Percentiles rank a stretch among this genome's conserved stretches.
These are phyloP conservation scores for Schizopygopsis malacanthus DNA, from an alignment of 2,797 vertebrate species.

Conservation along the genomic window DNA sequence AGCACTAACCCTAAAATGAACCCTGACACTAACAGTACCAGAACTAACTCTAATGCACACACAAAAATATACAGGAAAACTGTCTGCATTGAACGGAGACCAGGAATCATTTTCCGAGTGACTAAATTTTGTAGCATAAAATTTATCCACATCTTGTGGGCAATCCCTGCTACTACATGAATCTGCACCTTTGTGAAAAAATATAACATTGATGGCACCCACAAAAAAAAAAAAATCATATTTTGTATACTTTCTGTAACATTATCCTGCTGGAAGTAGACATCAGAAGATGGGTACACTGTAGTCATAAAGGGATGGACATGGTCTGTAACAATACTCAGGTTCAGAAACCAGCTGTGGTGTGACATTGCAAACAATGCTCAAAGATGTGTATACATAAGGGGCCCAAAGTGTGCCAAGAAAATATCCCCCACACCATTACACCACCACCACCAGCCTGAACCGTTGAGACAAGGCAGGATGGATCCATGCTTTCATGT, in stretches of 20 bases:
- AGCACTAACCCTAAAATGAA: conserved; percentile 17
- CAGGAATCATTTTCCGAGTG: not conserved
- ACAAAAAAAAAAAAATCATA: not conserved
- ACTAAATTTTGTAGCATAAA: not conserved
- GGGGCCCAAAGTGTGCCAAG: too few species aligned
- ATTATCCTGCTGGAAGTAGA: too few species aligned
- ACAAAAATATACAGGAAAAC: not conserved
- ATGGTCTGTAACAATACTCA: too few species aligned
- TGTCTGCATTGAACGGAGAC: not conserved
- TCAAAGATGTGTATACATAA: too few species aligned
- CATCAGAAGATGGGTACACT: too few species aligned
- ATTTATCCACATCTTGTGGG: not conserved
- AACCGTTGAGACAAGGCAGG: too few species aligned
- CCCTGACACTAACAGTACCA: not conserved
- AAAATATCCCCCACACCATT: too few species aligned
- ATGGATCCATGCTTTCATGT: too few species aligned
- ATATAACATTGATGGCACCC: not conserved
- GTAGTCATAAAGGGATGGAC: too few species aligned
- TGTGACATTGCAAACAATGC: too few species aligned
- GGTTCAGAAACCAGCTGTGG: too few species aligned
- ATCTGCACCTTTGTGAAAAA: not conserved
- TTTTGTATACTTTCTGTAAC: not conserved
- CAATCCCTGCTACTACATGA: not conserved
- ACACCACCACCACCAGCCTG: too few species aligned
- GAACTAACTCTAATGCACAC: not conserved